Evolutionary conservation across 2,113 vertebrate genomes (phyloP).

Genomic region (Neotragus moschatus): DNA sequence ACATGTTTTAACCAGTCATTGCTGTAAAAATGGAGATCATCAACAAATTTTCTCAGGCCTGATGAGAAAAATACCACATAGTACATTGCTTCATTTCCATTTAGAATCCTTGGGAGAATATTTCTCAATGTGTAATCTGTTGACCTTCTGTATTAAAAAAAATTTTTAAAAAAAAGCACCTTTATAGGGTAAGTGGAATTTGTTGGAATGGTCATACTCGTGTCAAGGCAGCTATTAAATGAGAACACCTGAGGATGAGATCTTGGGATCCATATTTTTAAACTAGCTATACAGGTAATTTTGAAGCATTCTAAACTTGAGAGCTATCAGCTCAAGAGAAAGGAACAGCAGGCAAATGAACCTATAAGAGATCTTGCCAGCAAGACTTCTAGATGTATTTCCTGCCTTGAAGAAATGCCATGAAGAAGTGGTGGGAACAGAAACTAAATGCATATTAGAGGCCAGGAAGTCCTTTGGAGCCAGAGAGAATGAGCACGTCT

Average conservation of each 20-base stretch:
- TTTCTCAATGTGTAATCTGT: neutral
- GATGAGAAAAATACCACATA: neutral
- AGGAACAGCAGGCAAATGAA: neutral
- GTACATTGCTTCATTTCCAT: neutral
- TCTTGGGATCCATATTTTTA: neutral
- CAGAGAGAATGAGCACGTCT: neutral
- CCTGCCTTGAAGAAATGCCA: neutral
- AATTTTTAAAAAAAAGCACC: neutral
- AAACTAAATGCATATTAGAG: neutral
- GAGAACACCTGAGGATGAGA: neutral
- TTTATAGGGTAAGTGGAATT: neutral
- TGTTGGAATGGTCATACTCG: neutral
- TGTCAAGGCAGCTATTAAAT: neutral
- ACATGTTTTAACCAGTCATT: neutral
- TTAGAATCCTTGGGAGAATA: neutral
- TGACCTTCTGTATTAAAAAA: neutral
- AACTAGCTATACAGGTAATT: neutral
- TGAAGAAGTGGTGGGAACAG: neutral
- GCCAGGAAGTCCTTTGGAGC: neutral
- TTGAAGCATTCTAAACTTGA: neutral
- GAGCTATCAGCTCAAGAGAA: neutral
- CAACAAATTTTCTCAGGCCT: neutral
- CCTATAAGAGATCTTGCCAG: neutral
- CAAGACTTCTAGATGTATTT: neutral
- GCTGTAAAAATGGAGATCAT: neutral